These are phyloP conservation scores for Saccopteryx bilineata DNA, from an alignment of 2,113 vertebrate species.

Conservation along the genomic window DNA sequence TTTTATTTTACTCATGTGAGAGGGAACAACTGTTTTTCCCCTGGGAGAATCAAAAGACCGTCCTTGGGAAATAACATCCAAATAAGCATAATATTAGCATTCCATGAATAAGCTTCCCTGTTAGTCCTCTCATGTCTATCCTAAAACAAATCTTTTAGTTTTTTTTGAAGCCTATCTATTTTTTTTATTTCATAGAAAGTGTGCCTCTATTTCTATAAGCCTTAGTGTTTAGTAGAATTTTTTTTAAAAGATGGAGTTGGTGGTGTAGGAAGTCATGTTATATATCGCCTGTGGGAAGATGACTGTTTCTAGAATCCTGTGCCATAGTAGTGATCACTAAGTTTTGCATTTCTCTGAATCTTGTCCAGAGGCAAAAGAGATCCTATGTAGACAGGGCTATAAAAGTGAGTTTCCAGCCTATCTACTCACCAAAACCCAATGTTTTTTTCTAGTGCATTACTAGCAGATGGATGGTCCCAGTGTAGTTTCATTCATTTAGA, in stretches of 20 bases:
- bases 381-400: background rate
- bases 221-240: background rate
- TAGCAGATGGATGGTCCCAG: background rate
- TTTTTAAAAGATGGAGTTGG: background rate
- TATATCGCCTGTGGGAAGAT: background rate
- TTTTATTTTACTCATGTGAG: slow-evolving; percentile 20
- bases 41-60: background rate
- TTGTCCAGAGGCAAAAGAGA: background rate
- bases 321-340: background rate
- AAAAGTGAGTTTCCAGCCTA: background rate
- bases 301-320: background rate
- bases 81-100: background rate
- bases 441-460: background rate
- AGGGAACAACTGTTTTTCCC: background rate
- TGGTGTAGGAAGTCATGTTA: background rate
- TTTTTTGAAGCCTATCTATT: background rate
- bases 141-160: background rate
- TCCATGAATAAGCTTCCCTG: background rate
- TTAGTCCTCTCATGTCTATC: background rate
- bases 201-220: background rate
- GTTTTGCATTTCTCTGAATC: background rate
- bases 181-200: slow-evolving; percentile 15
- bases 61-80: background rate
- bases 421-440: background rate
- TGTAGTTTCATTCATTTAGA: background rate